Percentiles rank a stretch among this genome's conserved stretches.
Evolutionary conservation across 35 echinoderm and acorn worm genomes (phyloP).

Genomic region (Apostichopus japonicus): DNA sequence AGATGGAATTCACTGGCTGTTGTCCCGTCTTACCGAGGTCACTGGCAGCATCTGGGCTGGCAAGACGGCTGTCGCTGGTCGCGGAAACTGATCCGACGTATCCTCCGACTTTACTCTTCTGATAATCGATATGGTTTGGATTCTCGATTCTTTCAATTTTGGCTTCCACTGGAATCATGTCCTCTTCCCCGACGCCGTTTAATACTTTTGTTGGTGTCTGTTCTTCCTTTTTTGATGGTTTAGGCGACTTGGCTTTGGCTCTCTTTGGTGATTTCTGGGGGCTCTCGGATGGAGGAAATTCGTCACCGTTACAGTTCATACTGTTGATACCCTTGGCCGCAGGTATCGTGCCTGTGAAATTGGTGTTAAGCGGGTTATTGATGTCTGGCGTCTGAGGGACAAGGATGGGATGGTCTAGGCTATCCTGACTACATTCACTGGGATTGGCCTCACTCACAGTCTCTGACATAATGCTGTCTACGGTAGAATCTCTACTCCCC

Average conservation of each 20-base stretch:
- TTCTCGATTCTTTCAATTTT: slow-evolving; percentile 55
- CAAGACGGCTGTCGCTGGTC: background rate
- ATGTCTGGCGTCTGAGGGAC: slow-evolving; percentile 41
- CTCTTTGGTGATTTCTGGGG: slow-evolving; percentile 29
- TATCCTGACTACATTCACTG: slow-evolving; percentile 51
- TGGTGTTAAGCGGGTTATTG: slow-evolving; percentile 29
- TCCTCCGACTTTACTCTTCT: background rate
- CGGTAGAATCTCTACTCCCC: slow-evolving; percentile 8
- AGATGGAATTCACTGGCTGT: slow-evolving; percentile 9
- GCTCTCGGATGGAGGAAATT: background rate
- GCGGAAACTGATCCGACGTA: background rate
- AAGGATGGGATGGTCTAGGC: slow-evolving; percentile 36
- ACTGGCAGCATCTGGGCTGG: background rate
- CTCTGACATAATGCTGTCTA: slow-evolving; percentile 32
- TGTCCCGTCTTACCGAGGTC: background rate
- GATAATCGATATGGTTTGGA: slow-evolving; percentile 29
- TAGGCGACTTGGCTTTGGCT: slow-evolving; percentile 45
- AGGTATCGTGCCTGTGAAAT: slow-evolving; percentile 21
- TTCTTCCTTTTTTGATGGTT: background rate
- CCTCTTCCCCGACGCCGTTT: slow-evolving; percentile 47
- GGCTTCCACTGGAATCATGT: slow-evolving; percentile 34
- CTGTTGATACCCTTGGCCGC: background rate
- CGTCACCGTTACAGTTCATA: slow-evolving; percentile 10
- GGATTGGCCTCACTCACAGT: slow-evolving; percentile 43
- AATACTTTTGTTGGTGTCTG: background rate